Evolutionary conservation across 30 jellyfish, hydroid and myxozoan species (phyloP).

Genomic region (Clytia hemisphaerica): DNA sequence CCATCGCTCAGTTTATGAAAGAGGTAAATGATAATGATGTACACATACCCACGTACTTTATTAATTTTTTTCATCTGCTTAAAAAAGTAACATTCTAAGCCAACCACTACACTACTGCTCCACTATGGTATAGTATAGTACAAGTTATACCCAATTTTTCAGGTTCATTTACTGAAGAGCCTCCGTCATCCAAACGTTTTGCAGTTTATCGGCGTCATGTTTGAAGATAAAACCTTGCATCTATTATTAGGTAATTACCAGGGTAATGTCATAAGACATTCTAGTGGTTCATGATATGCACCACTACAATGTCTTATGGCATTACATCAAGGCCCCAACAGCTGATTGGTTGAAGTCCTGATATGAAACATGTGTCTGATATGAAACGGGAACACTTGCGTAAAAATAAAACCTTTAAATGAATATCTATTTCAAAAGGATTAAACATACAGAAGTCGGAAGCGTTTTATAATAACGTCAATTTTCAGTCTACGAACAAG

Average conservation of each 20-base stretch:
- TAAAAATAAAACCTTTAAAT: no score
- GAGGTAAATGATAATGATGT: constrained; percentile 39
- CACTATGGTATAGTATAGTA: background rate
- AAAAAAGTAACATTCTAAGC: background rate
- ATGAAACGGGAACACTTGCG: no score
- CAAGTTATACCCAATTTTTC: background rate
- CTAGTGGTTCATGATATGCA: no score
- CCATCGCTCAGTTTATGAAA: constrained; percentile 65
- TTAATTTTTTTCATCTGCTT: background rate
- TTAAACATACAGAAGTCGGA: no score
- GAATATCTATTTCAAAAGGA: no score
- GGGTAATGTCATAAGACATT: no score
- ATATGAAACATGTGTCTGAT: no score
- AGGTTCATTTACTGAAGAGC: constrained; percentile 75
- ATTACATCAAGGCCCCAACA: no score
- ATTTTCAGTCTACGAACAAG: background rate
- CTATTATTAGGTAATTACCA: constrained; percentile 47
- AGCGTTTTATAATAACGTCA: no score
- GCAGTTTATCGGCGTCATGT: constrained; percentile 83
- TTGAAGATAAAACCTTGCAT: constrained; percentile 48
- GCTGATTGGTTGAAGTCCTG: no score
- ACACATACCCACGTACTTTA: background rate
- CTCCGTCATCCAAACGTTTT: constrained; percentile 70
- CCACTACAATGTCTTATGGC: no score
- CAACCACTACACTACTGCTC: background rate